Conservation (phyloP, 2,888 invertebrate genomes). For the Laspeyria flexula region DNA sequence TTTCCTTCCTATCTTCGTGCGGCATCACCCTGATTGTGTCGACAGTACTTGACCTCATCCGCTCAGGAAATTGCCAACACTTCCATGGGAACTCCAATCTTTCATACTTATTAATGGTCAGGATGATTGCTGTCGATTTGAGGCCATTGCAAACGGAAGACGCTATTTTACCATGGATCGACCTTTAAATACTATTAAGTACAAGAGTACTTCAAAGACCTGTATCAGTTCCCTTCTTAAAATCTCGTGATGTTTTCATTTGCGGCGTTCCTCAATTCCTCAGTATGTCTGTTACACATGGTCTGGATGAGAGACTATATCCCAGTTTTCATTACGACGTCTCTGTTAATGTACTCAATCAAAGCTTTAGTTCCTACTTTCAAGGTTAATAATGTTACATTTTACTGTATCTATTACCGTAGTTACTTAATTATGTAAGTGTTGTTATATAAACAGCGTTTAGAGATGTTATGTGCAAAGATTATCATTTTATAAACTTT, state of each 20-base stretch:
- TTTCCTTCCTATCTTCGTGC: slow-evolving; percentile 62
- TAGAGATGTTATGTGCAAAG: slow-evolving; percentile 7
- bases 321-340: too few relatives aligned
- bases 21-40: slow-evolving; percentile 53
- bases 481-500: slow-evolving; percentile 23
- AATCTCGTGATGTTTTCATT: too few relatives aligned
- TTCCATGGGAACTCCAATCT: slow-evolving; percentile 52
- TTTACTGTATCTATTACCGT: slow-evolving; percentile 5
- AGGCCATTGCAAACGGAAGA: background rate
- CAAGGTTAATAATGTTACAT: slow-evolving; percentile 28
- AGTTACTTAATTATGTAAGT: slow-evolving; percentile 17
- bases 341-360: background rate
- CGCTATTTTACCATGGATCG: background rate
- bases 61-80: slow-evolving; percentile 63
- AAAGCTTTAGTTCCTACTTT: slow-evolving; percentile 8
- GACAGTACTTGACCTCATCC: slow-evolving; percentile 60
- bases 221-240: too few relatives aligned
- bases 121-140: slow-evolving; percentile 10
- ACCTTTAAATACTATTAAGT: background rate
- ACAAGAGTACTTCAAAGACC: too few relatives aligned
- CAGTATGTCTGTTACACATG: too few relatives aligned
- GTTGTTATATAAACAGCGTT: slow-evolving; percentile 7
- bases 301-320: too few relatives aligned
- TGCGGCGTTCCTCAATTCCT: too few relatives aligned
- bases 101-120: slow-evolving; percentile 43